Base-by-base conservation (phyloP, 2,888 invertebrate species). In the Cyaniris semiargus region DNA sequence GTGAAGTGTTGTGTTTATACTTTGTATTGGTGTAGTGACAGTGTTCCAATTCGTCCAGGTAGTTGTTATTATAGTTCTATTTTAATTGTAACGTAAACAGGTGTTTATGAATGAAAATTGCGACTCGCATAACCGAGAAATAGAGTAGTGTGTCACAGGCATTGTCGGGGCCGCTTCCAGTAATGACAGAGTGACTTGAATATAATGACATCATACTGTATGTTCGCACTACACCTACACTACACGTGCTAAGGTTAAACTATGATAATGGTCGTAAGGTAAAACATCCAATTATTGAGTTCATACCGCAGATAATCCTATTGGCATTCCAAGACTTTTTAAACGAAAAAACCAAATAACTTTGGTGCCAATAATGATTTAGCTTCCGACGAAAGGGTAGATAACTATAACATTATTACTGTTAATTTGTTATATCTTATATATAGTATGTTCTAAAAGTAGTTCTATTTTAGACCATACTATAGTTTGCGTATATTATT, bases 131-230 rank as follows among this genome's bases (percentile, higher is more conserved):
- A 89, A 91, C 82, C 82, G 81, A 81, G 81, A 84, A 85, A 85
- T 86, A 82, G 86, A 86, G 82, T 84, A 87, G 83, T 88, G 82
- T 89, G 88, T 88, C 85, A 83, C 83, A 82, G 81, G 78, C 83
- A 86, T 83, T 82, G 83, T 81, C 79, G 82, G 78, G 78, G 79
- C 79, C 79, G 81, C 82, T 81, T 79, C 79, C 58, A 82, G 81
- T 80, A 80, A 78, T 18, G 89, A 86, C 88, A 88, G 86, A 87
- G 84, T 81, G 82, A 86, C 85, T 86, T 86, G 82, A 83, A 83
- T 84, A 83, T 84, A 89, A 91, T 93, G 93, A 93, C 93, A 93
- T 93, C 93, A 93, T 84, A 85, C 85, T 85, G 85, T 85, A 85
- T 88, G 88, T 88, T 88, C 86, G 85, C 86, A 89, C 89, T 88